Percentiles rank a stretch among this genome's conserved stretches.
phyloP scores from a whole-genome alignment of 1,140 invertebrate species.

The Heliothis subflexa region DNA sequence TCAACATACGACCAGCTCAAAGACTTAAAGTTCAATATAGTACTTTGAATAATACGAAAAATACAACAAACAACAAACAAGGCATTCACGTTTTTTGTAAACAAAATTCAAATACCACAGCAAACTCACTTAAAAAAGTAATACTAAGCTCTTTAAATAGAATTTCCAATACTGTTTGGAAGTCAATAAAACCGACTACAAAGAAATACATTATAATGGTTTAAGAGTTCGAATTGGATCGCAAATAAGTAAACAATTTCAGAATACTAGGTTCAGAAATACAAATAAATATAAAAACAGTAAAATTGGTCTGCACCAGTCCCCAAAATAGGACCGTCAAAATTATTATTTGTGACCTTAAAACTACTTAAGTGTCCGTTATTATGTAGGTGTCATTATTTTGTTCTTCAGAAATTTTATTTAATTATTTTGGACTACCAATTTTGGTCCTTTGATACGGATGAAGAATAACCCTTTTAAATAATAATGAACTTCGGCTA shows the following conservation, averaged over 20 bases:
- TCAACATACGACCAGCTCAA: no score
- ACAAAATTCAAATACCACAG: not conserved
- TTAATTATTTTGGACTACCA: not conserved
- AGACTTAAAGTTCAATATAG: no score
- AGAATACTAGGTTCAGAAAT: not conserved
- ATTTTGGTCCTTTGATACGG: no score
- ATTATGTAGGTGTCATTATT: no score
- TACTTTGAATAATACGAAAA: not conserved
- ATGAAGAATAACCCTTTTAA: no score
- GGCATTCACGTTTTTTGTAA: not conserved
- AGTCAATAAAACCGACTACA: constrained; percentile 24
- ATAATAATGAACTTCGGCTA: no score
- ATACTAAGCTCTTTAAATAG: not conserved
- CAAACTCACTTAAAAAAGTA: not conserved
- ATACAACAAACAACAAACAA: not conserved
- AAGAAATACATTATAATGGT: constrained; percentile 29
- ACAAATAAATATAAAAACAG: not conserved
- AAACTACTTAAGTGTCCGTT: no score
- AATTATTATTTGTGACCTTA: no score
- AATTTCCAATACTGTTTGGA: constrained; percentile 33
- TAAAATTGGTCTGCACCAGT: not conserved
- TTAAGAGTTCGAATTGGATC: constrained; percentile 40
- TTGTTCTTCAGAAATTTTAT: not conserved
- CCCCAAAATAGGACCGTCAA: not conserved
- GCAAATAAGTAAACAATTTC: constrained; percentile 39